phyloP scores from a whole-genome alignment of 2,888 invertebrate species.

The Leptothorax acervorum region DNA sequence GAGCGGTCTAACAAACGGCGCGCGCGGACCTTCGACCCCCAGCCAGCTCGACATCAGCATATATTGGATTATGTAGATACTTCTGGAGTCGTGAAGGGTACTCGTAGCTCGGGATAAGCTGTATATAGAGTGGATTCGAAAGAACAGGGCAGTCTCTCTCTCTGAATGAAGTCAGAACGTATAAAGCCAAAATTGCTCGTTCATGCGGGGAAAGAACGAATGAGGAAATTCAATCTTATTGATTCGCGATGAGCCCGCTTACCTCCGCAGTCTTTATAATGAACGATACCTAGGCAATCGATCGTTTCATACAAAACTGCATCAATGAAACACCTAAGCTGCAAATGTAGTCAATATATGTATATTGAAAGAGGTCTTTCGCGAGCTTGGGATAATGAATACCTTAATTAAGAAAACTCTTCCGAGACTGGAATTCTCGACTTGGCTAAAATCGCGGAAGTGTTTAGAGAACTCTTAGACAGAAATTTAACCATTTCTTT shows the following conservation, averaged over 20 bases:
- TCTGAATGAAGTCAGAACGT: conserved; percentile 69
- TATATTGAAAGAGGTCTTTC: background rate
- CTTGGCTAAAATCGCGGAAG: background rate
- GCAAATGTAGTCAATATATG: background rate
- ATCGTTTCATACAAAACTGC: background rate
- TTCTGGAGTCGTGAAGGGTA: conserved; percentile 67
- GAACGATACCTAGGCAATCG: background rate
- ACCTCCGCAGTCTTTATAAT: background rate
- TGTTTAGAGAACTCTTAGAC: background rate
- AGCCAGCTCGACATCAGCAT: conserved; percentile 69
- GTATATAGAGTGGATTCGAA: conserved; percentile 65
- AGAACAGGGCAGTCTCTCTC: conserved; percentile 54
- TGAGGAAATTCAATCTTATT: conserved; percentile 62
- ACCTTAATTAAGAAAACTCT: background rate
- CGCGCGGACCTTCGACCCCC: conserved; percentile 75
- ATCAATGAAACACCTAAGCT: background rate
- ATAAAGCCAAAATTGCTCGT: conserved; percentile 65
- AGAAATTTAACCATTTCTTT: conserved; percentile 47
- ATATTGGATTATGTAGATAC: conserved; percentile 83
- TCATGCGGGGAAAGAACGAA: conserved; percentile 52
- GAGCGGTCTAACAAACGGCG: conserved; percentile 78
- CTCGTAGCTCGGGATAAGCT: conserved; percentile 68
- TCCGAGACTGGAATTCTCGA: background rate
- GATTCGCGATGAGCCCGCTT: conserved; percentile 62
- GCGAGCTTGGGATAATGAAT: background rate